These are phyloP conservation scores for Zosterops hypoxanthus DNA, from an alignment of 2,113 vertebrate species.

Conservation along the genomic window DNA sequence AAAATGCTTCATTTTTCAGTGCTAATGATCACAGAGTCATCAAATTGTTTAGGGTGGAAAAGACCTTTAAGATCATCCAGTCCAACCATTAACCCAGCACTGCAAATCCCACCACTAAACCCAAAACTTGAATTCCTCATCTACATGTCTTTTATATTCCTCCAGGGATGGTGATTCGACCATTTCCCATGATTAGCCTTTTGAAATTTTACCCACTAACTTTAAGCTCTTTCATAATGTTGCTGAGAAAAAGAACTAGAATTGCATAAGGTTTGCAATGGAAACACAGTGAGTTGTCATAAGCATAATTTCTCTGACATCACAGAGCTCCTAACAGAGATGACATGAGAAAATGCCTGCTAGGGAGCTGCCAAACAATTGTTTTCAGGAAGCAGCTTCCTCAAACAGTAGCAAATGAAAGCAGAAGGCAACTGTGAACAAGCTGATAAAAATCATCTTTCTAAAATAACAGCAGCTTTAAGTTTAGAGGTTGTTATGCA, in stretches of 20 bases:
- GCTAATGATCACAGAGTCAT: background rate
- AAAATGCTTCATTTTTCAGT: slow-evolving; percentile 33
- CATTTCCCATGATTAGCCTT: background rate
- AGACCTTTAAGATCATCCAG: background rate
- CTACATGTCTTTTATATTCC: background rate
- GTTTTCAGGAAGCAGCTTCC: background rate
- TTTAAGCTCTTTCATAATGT: background rate
- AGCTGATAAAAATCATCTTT: background rate
- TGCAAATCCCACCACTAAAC: background rate
- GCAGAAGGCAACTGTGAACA: background rate
- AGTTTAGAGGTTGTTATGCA: background rate
- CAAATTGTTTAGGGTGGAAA: background rate
- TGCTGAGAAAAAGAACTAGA: background rate
- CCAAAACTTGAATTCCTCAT: background rate
- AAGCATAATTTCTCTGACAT: background rate
- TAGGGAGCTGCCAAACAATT: background rate
- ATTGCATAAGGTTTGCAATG: background rate
- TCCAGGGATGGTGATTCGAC: background rate
- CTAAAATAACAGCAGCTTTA: background rate
- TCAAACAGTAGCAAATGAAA: background rate
- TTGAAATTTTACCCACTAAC: background rate
- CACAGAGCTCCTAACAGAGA: background rate
- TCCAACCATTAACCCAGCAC: background rate
- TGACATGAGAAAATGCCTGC: background rate
- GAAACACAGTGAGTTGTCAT: background rate